A percentile compares a stretch with the other conserved stretches of the same genome.
Evolutionary conservation across 1,140 invertebrate genomes (phyloP).

Genomic region (Centruroides vittatus): DNA sequence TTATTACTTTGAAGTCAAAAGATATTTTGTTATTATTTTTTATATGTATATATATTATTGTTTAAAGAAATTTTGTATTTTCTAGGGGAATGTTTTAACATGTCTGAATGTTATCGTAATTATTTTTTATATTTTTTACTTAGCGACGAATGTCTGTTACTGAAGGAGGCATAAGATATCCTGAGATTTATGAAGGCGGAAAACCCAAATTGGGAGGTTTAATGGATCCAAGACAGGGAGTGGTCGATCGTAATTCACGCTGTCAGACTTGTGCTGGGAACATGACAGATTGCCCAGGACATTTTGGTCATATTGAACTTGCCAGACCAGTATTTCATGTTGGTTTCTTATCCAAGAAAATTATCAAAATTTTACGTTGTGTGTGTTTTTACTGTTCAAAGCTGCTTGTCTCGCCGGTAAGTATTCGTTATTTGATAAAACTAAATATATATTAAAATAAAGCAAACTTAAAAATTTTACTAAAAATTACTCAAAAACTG

Average conservation of each 20-base stretch:
- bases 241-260: constrained; percentile 79
- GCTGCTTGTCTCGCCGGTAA: constrained; percentile 81
- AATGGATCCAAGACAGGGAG: constrained; percentile 98
- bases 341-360: constrained; percentile 86
- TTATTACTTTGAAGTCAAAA: too few species aligned
- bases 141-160: constrained; percentile 95
- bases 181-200: constrained; percentile 97
- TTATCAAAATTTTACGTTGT: constrained; percentile 88
- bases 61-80: too few species aligned
- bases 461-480: not conserved
- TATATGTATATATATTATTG: too few species aligned
- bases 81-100: too few species aligned
- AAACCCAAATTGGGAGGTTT: constrained; percentile 92
- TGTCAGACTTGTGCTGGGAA: constrained; percentile 97
- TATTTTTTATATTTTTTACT: too few species aligned
- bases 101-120: too few species aligned
- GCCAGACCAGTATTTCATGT: constrained; percentile 98
- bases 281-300: constrained; percentile 96
- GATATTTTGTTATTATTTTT: too few species aligned
- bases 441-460: not conserved
- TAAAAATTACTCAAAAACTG: not conserved
- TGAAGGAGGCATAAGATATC: constrained; percentile 88
- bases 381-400: constrained; percentile 98
- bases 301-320: constrained; percentile 98
- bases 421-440: constrained; percentile 23